Evolutionary conservation across 2,797 vertebrate species (phyloP), one percentile per base, ranked within the genome.

Genomic region (Tenualosa thibaudeaui): DNA sequence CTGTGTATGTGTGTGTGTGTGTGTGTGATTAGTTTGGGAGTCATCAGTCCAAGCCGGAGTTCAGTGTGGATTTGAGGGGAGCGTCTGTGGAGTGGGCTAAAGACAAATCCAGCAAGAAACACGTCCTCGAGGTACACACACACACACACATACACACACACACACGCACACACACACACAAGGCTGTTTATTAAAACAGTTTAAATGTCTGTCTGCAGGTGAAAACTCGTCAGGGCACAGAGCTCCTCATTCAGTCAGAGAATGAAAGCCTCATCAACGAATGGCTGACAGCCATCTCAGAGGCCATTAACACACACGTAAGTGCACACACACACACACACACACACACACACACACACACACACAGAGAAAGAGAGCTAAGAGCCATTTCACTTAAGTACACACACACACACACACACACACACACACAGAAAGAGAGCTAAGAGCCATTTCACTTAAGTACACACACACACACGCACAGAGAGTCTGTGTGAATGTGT

Each of bases 181-280:
- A 5, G 0, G 22, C 22, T 58, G 56, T 58, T 0, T 4, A 1
- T n/a, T n/a, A 19, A n/a, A 58, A 4, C 56, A 15, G 24, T 31
- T 0, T 68, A 24, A 12, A 10, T 31, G 62, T 31, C n/a, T 24
- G 46, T 89, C 86, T 86, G 58, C 93, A 99, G 98, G 94, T 99
- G 87, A 99, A 97, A 95, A 99, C 98, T 1, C 96, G 96, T 26
- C 96, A 97, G 89, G 98, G 98, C 89, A 98, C 96, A 0, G 98
- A 99, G 85, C 92, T 99, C 85, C 94, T 99, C 89, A 98, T 99
- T 92, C 98, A 99, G 84, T 98, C 98, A 0, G 98, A 99, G 91
- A 99, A 96, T 22, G 98, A 99, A 91, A 95, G 94, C 53, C 96
- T 97, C 91, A 96, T 99, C 92, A 96, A 93, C 40, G 98, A 99